Percentiles rank a stretch among this genome's conserved stretches.
These are phyloP conservation scores for Hypena proboscidalis DNA, from an alignment of 2,888 invertebrate genomes.

Conservation along the genomic window DNA sequence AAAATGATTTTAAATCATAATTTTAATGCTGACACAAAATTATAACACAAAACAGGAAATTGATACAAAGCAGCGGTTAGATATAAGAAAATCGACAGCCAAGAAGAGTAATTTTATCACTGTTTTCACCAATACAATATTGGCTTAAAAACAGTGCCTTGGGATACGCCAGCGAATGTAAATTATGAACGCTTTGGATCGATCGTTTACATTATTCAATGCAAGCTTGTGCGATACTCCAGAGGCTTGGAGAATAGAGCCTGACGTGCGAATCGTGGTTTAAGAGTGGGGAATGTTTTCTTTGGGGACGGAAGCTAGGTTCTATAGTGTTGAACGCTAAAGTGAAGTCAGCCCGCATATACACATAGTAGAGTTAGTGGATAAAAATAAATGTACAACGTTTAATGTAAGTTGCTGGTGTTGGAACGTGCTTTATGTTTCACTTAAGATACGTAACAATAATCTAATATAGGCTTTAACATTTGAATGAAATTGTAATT, in stretches of 20 bases:
- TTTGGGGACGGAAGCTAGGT: not conserved
- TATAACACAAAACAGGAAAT: too few relatives aligned
- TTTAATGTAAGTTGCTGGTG: too few relatives aligned
- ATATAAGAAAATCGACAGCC: not conserved
- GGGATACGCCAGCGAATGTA: constrained; percentile 24
- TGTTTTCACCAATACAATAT: constrained; percentile 12
- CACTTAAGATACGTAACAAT: too few relatives aligned
- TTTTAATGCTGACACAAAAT: too few relatives aligned
- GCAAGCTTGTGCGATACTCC: constrained; percentile 14
- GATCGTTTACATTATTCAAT: constrained; percentile 25
- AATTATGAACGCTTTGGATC: constrained; percentile 37
- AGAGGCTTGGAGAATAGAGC: constrained; percentile 1
- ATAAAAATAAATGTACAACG: too few relatives aligned
- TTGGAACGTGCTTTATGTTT: too few relatives aligned
- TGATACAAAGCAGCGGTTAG: constrained; percentile 11
- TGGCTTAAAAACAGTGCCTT: constrained; percentile 27
- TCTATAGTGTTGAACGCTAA: too few relatives aligned
- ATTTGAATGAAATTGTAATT: too few relatives aligned
- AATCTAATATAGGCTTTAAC: too few relatives aligned
- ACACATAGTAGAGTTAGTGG: too few relatives aligned
- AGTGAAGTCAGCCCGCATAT: too few relatives aligned
- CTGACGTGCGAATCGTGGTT: constrained; percentile 18
- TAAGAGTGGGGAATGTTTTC: constrained; percentile 3
- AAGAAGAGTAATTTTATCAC: constrained; percentile 11
- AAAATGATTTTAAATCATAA: too few relatives aligned